phyloP scores from a whole-genome alignment of 92 coral and sea anemone genomes.

The Actinostola sp. region DNA sequence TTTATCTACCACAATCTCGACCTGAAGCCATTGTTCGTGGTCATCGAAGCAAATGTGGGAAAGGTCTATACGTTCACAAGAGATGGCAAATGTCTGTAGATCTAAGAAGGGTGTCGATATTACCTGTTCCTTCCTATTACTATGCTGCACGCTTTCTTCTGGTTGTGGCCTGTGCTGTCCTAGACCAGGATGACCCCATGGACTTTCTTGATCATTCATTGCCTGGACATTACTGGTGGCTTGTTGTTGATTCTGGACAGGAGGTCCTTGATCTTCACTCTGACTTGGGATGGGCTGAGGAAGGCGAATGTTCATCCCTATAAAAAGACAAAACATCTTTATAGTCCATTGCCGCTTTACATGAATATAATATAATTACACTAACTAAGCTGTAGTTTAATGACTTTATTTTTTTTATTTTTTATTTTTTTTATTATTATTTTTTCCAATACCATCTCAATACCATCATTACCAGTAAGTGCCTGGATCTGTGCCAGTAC shows the following conservation, averaged over 20 bases:
- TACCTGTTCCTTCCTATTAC: slow-evolving; percentile 19
- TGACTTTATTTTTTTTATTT: not conserved
- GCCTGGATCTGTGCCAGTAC: slow-evolving; percentile 98
- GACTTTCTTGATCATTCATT: not conserved
- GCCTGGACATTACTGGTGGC: not conserved
- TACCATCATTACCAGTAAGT: slow-evolving; percentile 68
- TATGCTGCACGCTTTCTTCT: not conserved
- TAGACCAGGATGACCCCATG: slow-evolving; percentile 27
- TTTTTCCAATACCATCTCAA: not conserved
- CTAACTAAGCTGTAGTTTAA: too few species aligned
- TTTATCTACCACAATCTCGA: too few species aligned
- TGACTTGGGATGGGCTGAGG: slow-evolving; percentile 40
- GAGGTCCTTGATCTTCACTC: slow-evolving; percentile 17
- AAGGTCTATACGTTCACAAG: too few species aligned
- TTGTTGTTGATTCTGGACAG: slow-evolving; percentile 10
- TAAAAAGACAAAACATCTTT: not conserved
- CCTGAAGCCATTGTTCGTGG: too few species aligned
- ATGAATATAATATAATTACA: too few species aligned
- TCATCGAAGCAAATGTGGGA: too few species aligned
- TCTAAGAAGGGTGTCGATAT: too few species aligned
- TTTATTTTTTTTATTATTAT: not conserved
- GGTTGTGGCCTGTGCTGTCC: not conserved
- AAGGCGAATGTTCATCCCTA: slow-evolving; percentile 72
- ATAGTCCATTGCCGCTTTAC: not conserved
- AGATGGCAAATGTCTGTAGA: too few species aligned